Evolutionary conservation across 2,797 vertebrate genomes (phyloP).

Genomic region (Sitta carolinensis): DNA sequence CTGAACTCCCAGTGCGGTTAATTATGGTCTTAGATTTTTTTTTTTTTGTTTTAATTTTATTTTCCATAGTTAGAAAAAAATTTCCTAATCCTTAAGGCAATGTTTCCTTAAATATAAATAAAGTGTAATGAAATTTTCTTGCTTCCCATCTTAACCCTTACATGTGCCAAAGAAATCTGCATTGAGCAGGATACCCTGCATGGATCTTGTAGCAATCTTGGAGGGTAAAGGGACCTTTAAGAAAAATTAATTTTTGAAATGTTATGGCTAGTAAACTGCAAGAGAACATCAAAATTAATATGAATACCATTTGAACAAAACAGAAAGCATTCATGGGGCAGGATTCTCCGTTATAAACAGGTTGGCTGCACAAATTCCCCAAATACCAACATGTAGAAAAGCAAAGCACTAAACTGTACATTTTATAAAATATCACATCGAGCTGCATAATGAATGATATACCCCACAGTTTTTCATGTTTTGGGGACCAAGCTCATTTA

Average conservation of each 20-base stretch:
- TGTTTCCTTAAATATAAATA: neutral
- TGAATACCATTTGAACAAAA: neutral
- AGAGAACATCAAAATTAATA: neutral
- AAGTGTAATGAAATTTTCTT: neutral
- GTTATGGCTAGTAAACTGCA: neutral
- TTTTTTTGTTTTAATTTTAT: neutral
- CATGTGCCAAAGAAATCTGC: neutral
- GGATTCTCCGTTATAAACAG: neutral
- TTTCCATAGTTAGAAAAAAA: neutral
- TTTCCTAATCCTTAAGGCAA: neutral
- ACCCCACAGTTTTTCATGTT: neutral
- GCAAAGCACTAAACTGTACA: slow-evolving; percentile 35
- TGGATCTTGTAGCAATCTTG: neutral
- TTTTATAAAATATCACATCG: slow-evolving; percentile 43
- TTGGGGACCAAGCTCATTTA: slow-evolving; percentile 64
- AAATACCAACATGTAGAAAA: slow-evolving; percentile 21
- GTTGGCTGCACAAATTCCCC: neutral
- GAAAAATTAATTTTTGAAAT: neutral
- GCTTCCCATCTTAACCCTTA: neutral
- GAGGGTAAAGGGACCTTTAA: neutral
- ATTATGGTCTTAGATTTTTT: neutral
- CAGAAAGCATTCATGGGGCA: neutral
- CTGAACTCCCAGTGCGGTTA: neutral
- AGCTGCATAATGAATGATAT: slow-evolving; percentile 3
- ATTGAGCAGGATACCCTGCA: neutral